Evolutionary conservation across 2,113 vertebrate species (phyloP).

Genomic region (Melanocharis versteri): DNA sequence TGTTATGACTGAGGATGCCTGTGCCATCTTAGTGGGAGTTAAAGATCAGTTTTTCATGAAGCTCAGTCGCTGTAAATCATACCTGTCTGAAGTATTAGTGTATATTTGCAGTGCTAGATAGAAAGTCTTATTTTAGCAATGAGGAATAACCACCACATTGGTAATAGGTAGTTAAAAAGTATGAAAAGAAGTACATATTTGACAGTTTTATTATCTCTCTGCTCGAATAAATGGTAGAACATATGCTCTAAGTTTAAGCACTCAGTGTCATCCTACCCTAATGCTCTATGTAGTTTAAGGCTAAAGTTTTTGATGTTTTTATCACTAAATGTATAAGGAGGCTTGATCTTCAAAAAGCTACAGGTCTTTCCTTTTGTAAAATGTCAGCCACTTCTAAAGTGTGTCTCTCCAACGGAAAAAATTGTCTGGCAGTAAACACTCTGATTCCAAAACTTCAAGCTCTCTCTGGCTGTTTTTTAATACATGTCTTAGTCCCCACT

Average conservation of each 20-base stretch:
- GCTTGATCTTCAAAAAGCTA: not conserved
- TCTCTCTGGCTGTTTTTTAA: not conserved
- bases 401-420: not conserved
- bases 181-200: not conserved
- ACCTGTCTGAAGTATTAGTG: not conserved
- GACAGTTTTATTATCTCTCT: not conserved
- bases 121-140: not conserved
- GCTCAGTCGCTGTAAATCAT: not conserved
- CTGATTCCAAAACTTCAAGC: not conserved
- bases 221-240: not conserved
- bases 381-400: not conserved
- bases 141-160: not conserved
- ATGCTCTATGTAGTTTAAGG: not conserved
- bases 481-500: not conserved
- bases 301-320: not conserved
- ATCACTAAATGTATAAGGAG: not conserved
- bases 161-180: slow-evolving; percentile 5
- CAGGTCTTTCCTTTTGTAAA: not conserved
- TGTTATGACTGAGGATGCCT: not conserved
- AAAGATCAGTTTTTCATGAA: not conserved
- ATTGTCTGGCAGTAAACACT: not conserved
- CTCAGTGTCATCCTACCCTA: not conserved
- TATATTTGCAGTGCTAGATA: not conserved
- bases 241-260: not conserved
- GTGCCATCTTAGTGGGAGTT: not conserved